phyloP scores from a whole-genome alignment of 2,113 vertebrate species.

The Phylloscopus trochilus region DNA sequence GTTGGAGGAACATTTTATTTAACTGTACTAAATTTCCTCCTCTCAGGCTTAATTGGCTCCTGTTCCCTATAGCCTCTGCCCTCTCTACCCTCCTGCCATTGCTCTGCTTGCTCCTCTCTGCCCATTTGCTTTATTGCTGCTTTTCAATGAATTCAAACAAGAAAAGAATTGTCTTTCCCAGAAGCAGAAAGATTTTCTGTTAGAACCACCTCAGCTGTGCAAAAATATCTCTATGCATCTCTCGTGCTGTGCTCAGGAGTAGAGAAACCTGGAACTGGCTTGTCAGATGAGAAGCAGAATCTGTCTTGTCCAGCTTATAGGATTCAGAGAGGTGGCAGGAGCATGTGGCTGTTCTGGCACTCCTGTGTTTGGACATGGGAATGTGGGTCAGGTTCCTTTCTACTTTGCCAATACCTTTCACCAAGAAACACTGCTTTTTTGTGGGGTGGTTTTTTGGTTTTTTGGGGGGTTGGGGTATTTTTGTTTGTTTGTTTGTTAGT shows the following conservation, averaged over 20 bases:
- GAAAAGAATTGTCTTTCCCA: neutral
- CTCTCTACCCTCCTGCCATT: neutral
- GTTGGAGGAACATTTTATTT: neutral
- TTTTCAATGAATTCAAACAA: neutral
- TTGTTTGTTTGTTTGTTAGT: too few species aligned
- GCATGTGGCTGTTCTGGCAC: neutral
- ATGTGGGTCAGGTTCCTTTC: rapidly evolving
- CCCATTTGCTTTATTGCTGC: neutral
- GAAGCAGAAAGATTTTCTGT: neutral
- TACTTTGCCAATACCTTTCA: neutral
- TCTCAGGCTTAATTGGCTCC: neutral
- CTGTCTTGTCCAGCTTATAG: rapidly evolving
- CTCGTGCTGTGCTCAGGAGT: rapidly evolving
- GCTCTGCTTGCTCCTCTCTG: neutral
- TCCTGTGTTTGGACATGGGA: rapidly evolving
- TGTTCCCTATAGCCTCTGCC: neutral
- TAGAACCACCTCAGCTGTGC: neutral
- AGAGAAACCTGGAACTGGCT: neutral
- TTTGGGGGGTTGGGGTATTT: too few species aligned
- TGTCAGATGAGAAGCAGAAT: neutral
- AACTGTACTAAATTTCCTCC: neutral
- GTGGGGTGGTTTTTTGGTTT: too few species aligned
- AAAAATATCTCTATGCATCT: neutral
- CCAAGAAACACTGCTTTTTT: neutral
- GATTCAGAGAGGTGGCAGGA: neutral